A percentile compares a stretch with the other conserved stretches of the same genome.
phyloP scores from a whole-genome alignment of 1,140 invertebrate species.

The Eupristina koningsbergeri region DNA sequence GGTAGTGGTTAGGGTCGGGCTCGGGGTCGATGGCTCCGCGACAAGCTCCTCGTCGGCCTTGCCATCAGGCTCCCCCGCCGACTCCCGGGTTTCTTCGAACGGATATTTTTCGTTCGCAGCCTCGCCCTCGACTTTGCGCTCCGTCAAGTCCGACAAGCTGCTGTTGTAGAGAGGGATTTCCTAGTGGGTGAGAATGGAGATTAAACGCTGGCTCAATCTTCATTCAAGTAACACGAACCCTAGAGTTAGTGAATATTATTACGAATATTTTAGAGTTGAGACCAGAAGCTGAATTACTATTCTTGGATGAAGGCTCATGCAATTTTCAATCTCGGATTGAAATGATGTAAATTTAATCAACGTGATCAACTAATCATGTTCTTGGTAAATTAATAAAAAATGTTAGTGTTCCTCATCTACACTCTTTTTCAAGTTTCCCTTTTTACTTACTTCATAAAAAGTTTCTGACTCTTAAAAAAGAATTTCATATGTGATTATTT shows the following conservation, averaged over 20 bases:
- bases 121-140: slow-evolving; percentile 62
- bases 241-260: too few species aligned
- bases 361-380: too few species aligned
- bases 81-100: slow-evolving; percentile 79
- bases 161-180: slow-evolving; percentile 1
- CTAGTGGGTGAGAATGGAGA: background rate
- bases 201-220: background rate
- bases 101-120: slow-evolving; percentile 41
- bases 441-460: too few species aligned
- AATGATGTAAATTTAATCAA: background rate
- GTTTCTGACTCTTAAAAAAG: too few species aligned
- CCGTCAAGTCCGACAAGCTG: slow-evolving; percentile 30
- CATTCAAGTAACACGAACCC: too few species aligned
- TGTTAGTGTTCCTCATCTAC: too few species aligned
- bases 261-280: too few species aligned
- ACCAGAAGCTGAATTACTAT: too few species aligned
- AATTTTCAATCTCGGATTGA: background rate
- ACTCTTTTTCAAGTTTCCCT: too few species aligned
- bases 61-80: slow-evolving; percentile 86
- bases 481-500: too few species aligned
- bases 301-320: background rate
- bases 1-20: too few species aligned
- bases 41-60: slow-evolving; percentile 83
- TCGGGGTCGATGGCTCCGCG: too few species aligned
- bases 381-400: background rate